Percentiles rank a stretch among this genome's conserved stretches.
phyloP scores from a whole-genome alignment of 2,797 vertebrate species.

The Amphiprion clarkii region DNA sequence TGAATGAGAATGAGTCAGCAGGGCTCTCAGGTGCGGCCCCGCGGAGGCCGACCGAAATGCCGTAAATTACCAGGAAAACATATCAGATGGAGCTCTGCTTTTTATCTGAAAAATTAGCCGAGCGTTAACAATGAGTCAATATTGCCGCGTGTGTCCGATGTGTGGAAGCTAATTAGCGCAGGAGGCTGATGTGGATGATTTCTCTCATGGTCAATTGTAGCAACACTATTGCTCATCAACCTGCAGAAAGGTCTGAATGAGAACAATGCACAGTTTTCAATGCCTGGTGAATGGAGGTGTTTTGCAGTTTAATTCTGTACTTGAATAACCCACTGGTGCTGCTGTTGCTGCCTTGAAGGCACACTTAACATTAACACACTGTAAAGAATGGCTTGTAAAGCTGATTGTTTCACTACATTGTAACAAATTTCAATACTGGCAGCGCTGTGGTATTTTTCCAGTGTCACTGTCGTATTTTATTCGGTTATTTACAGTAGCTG shows the following conservation, averaged over 20 bases:
- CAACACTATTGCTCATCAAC: conserved; percentile 39
- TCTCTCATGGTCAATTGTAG: conserved; percentile 5
- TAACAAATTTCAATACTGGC: too few species aligned
- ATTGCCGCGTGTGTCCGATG: not conserved
- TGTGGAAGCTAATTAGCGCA: conserved; percentile 43
- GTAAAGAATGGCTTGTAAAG: conserved; percentile 20
- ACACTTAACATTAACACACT: conserved; percentile 10
- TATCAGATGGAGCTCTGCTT: conserved; percentile 33
- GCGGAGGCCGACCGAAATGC: conserved; percentile 52
- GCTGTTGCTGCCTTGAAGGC: not conserved
- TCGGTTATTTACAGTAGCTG: too few species aligned
- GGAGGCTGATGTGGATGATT: not conserved
- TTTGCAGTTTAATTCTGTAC: conserved; percentile 3
- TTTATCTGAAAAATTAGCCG: conserved; percentile 3
- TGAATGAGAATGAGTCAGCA: conserved; percentile 78
- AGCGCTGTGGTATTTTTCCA: too few species aligned
- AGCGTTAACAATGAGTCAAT: conserved; percentile 7
- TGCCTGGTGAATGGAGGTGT: not conserved
- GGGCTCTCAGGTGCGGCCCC: conserved; percentile 69
- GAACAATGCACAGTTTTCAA: not conserved
- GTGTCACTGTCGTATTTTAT: too few species aligned
- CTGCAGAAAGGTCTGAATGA: conserved; percentile 10
- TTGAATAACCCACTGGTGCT: not conserved
- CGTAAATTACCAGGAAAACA: conserved; percentile 59
- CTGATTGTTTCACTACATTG: not conserved